phyloP scores from a whole-genome alignment of 2,797 vertebrate species.

The Alcedo atthis region DNA sequence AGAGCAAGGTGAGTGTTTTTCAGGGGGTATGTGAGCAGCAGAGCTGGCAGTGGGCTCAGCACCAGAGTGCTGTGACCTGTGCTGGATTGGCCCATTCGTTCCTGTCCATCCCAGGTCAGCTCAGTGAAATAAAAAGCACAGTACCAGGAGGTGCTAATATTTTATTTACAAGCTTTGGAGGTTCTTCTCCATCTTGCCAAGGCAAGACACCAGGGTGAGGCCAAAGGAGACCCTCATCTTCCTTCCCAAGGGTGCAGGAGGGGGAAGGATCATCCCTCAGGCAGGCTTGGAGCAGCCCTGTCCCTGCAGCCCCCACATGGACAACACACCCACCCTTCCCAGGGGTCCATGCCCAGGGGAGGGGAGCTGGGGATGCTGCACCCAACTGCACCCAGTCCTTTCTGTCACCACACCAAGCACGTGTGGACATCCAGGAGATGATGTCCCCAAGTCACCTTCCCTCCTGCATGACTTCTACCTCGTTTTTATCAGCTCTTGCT shows the following conservation, averaged over 20 bases:
- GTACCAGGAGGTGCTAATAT: background rate
- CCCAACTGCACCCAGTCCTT: fast-evolving
- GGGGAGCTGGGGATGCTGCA: background rate
- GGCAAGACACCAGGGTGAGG: background rate
- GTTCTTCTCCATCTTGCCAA: background rate
- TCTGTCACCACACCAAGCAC: fast-evolving
- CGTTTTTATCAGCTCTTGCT: background rate
- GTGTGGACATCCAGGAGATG: fast-evolving
- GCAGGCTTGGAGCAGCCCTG: fast-evolving
- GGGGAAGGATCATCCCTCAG: background rate
- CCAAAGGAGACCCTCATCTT: fast-evolving
- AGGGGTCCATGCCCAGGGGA: background rate
- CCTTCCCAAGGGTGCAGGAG: background rate
- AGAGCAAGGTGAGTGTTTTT: background rate
- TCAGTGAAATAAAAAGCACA: background rate
- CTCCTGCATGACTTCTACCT: background rate
- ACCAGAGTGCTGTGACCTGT: background rate
- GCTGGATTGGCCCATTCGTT: background rate
- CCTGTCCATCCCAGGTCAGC: background rate
- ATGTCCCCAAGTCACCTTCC: background rate
- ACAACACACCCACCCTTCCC: fast-evolving
- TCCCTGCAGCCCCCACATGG: fast-evolving
- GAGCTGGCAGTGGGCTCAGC: background rate
- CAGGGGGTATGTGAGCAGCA: background rate
- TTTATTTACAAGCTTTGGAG: background rate